These are phyloP conservation scores for Lithophane socia DNA, from an alignment of 2,888 invertebrate genomes.

Conservation along the genomic window DNA sequence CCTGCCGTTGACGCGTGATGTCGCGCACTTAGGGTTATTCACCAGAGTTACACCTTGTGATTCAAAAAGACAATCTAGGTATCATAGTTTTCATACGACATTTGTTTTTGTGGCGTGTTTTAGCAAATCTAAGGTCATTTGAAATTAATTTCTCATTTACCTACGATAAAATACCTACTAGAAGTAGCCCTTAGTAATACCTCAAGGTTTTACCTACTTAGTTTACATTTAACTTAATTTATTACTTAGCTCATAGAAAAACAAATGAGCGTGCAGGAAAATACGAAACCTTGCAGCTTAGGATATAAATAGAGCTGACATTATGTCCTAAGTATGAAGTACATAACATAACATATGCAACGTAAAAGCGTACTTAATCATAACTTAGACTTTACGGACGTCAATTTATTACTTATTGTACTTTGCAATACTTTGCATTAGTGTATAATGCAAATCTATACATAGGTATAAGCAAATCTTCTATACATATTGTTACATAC, in stretches of 20 bases:
- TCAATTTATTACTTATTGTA: slow-evolving; percentile 28
- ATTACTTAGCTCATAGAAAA: slow-evolving; percentile 35
- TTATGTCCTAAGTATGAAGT: slow-evolving; percentile 17
- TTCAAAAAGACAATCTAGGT: not conserved
- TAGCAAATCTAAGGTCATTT: not conserved
- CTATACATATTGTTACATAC: too few species aligned
- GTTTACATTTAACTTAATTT: slow-evolving; percentile 20
- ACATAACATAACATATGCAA: slow-evolving; percentile 6
- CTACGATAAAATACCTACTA: not conserved
- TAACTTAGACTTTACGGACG: slow-evolving; percentile 35
- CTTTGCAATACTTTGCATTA: not conserved
- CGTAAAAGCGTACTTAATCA: slow-evolving; percentile 40
- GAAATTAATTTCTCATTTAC: not conserved
- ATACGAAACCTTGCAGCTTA: slow-evolving; percentile 47
- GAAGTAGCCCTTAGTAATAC: not conserved
- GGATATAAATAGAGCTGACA: slow-evolving; percentile 55
- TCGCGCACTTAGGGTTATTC: not conserved
- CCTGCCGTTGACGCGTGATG: too few species aligned
- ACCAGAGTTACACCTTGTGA: not conserved
- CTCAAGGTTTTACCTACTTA: slow-evolving; percentile 12
- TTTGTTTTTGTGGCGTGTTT: not conserved
- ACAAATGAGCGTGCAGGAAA: slow-evolving; percentile 44
- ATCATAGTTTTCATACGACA: not conserved
- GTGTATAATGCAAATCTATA: not conserved
- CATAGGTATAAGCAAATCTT: too few species aligned